Evolutionary conservation across 2,797 vertebrate genomes (phyloP).

Genomic region (Rhinophrynus dorsalis): DNA sequence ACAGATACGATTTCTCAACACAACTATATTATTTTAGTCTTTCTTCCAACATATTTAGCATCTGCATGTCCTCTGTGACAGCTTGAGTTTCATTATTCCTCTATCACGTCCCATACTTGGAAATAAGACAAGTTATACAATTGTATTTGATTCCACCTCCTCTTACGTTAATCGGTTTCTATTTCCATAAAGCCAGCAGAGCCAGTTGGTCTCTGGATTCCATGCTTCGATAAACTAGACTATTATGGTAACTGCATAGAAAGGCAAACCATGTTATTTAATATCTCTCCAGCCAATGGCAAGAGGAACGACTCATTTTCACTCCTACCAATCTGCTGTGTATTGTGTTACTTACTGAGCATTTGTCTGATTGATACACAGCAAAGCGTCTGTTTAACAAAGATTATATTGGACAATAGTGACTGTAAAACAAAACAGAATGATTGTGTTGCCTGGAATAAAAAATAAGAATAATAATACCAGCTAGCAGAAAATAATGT

Average conservation of each 20-base stretch:
- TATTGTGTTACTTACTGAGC: conserved; percentile 2
- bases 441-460: background rate
- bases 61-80: background rate
- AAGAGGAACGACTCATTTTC: background rate
- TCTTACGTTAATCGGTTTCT: background rate
- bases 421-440: background rate
- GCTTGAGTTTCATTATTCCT: background rate
- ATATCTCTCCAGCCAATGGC: background rate
- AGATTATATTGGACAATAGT: background rate
- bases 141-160: background rate
- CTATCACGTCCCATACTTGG: background rate
- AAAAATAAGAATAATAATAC: too few species aligned
- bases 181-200: background rate
- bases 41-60: background rate
- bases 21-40: background rate
- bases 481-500: too few species aligned
- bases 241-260: conserved; percentile 5
- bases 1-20: background rate
- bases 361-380: conserved; percentile 5
- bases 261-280: conserved; percentile 4
- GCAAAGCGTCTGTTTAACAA: background rate
- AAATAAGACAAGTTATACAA: background rate
- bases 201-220: background rate
- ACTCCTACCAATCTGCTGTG: background rate
- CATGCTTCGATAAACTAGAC: background rate